A percentile compares a stretch with the other conserved stretches of the same genome.
These are phyloP conservation scores for Epinotia bilunana DNA, from an alignment of 2,888 invertebrate genomes.

Conservation along the genomic window DNA sequence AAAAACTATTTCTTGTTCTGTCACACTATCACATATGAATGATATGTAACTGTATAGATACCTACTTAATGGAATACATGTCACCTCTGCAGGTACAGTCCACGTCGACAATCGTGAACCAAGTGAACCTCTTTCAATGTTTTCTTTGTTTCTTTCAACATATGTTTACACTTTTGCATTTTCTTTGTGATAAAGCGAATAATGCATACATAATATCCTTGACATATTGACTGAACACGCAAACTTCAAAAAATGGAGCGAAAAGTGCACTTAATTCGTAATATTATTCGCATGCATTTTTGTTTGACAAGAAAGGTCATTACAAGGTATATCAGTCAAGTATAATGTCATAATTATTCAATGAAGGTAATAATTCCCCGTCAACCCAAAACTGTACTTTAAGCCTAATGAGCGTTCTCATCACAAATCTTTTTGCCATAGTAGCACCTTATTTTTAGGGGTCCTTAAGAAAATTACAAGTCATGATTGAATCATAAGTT, in stretches of 20 bases:
- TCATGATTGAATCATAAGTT: slow-evolving; percentile 34
- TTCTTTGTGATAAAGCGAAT: too few species aligned
- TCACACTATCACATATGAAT: too few species aligned
- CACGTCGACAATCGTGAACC: too few species aligned
- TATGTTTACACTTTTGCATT: too few species aligned
- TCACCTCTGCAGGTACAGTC: too few species aligned
- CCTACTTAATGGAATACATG: too few species aligned
- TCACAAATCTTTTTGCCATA: slow-evolving; percentile 58
- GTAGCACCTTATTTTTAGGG: slow-evolving; percentile 42
- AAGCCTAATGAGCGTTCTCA: slow-evolving; percentile 68
- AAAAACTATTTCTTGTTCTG: too few species aligned
- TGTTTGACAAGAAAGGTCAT: slow-evolving; percentile 48
- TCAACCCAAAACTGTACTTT: slow-evolving; percentile 50
- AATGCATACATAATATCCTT: too few species aligned
- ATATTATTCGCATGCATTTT: slow-evolving; percentile 12
- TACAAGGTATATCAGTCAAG: slow-evolving; percentile 60
- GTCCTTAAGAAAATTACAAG: slow-evolving; percentile 20
- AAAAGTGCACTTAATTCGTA: slow-evolving; percentile 9
- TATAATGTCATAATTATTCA: slow-evolving; percentile 64
- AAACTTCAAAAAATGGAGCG: neutral
- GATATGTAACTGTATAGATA: too few species aligned
- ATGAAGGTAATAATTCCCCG: slow-evolving; percentile 59
- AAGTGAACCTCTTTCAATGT: too few species aligned
- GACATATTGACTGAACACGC: neutral
- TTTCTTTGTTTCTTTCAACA: too few species aligned